phyloP scores from a whole-genome alignment of 2,888 invertebrate species.

The Drosophila hamatofila region DNA sequence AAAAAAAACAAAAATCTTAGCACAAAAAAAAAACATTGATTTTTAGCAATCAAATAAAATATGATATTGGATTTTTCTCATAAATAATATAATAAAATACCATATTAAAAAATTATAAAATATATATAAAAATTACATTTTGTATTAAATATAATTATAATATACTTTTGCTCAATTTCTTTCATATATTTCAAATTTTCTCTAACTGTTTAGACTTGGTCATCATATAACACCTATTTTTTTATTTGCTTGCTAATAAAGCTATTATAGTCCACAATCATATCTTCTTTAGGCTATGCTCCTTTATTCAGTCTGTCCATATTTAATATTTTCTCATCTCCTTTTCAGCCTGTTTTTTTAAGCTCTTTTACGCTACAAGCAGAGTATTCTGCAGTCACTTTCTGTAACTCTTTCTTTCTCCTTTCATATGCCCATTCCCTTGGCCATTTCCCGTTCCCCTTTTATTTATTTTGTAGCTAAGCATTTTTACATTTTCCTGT shows the following conservation, averaged over 20 bases:
- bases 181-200: neutral
- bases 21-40: no score
- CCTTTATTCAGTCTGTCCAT: neutral
- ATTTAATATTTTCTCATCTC: neutral
- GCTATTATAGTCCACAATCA: neutral
- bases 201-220: neutral
- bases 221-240: neutral
- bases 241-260: neutral
- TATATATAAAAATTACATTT: no score
- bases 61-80: no score
- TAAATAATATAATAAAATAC: no score
- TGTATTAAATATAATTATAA: no score
- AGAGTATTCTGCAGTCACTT: conserved; percentile 12
- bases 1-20: no score
- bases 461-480: conserved; percentile 12
- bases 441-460: conserved; percentile 26
- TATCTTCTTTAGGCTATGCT: no score
- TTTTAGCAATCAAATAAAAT: no score
- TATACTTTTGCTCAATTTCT: no score
- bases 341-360: neutral
- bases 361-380: conserved; percentile 14
- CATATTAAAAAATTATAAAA: no score
- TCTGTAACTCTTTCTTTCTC: neutral
- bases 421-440: conserved; percentile 32
- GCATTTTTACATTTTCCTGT: conserved; percentile 23